Conservation (phyloP, 2,113 vertebrate genomes). For the Leucosticte australis region DNA sequence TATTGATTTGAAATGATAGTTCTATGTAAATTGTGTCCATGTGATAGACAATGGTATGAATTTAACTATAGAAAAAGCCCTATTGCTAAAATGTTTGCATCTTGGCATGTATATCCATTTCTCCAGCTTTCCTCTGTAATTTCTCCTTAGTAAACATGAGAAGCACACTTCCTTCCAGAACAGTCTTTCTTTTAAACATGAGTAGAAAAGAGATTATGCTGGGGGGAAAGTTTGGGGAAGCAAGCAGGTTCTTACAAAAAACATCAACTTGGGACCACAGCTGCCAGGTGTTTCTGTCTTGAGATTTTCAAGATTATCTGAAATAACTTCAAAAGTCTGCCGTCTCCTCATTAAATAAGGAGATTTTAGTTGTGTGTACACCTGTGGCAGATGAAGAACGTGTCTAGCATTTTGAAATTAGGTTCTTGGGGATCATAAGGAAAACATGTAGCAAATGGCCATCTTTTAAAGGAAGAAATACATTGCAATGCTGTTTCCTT, state of each 20-base stretch:
- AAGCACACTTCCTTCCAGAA: neutral
- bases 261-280: neutral
- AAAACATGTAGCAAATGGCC: neutral
- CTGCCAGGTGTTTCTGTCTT: neutral
- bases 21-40: neutral
- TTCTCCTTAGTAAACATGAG: neutral
- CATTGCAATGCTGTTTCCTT: neutral
- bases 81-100: neutral
- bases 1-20: neutral
- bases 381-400: neutral
- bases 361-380: neutral
- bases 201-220: neutral
- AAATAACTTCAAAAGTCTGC: neutral
- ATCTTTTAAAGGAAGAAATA: neutral
- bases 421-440: neutral
- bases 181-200: neutral
- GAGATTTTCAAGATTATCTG: neutral
- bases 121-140: neutral
- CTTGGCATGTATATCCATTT: neutral
- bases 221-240: neutral
- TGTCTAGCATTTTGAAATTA: neutral
- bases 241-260: neutral
- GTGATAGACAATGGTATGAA: neutral
- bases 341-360: neutral
- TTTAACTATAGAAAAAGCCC: neutral